Percentiles rank a stretch among this genome's conserved stretches.
Conservation (phyloP, 2,113 vertebrate genomes). For the Ancistrus triradiatus region DNA sequence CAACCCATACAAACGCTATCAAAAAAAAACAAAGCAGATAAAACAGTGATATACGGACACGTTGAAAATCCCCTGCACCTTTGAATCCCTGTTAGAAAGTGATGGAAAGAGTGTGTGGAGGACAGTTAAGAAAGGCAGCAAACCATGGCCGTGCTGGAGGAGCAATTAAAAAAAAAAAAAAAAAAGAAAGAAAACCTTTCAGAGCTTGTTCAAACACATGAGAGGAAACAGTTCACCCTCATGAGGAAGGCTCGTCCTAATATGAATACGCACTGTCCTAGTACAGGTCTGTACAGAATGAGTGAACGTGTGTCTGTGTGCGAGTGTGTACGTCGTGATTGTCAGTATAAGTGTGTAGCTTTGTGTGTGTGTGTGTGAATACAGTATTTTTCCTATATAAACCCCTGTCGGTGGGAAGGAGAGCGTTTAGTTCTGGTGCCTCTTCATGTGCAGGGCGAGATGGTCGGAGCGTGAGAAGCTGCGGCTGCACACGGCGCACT, state of each 20-base stretch:
- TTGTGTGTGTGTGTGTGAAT: conserved; percentile 22
- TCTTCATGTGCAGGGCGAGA: conserved; percentile 98
- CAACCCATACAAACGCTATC: neutral
- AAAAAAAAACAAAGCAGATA: neutral
- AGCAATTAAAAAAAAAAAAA: too few species aligned
- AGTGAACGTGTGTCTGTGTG: neutral
- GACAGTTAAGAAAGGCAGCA: neutral
- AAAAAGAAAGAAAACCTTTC: too few species aligned
- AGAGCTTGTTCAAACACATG: conserved; percentile 25
- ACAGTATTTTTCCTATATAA: conserved; percentile 14
- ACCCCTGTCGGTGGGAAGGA: neutral
- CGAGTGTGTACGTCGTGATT: conserved; percentile 24
- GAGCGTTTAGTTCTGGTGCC: conserved; percentile 86
- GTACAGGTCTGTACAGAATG: conserved; percentile 18
- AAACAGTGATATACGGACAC: neutral
- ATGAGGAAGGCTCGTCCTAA: conserved; percentile 32
- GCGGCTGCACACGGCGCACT: conserved; percentile 92
- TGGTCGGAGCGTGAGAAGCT: conserved; percentile 97
- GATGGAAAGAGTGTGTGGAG: neutral
- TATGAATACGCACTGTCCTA: conserved; percentile 18
- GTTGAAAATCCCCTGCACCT: neutral
- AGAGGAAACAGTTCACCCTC: conserved; percentile 20
- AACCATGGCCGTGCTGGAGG: neutral
- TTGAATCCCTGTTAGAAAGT: neutral
- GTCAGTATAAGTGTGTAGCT: conserved; percentile 41